phyloP scores from a whole-genome alignment of 2,113 vertebrate species.

The Rhadina sibilatrix region DNA sequence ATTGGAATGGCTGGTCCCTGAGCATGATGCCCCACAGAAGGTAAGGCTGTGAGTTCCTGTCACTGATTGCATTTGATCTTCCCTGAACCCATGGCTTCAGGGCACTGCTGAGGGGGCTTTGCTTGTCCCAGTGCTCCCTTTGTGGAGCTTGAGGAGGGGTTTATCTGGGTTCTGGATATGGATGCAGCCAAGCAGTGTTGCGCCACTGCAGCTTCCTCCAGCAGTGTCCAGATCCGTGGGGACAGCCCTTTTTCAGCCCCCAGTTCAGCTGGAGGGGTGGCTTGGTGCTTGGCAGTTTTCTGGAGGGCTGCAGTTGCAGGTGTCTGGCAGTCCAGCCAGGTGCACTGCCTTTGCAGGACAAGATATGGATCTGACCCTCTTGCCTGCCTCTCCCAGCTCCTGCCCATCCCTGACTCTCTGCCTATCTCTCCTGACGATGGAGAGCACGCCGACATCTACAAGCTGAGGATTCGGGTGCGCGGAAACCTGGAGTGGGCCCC shows the following conservation, averaged over 20 bases:
- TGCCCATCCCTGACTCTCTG: conserved; percentile 93
- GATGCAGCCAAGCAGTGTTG: not conserved
- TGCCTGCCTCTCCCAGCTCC: conserved; percentile 75
- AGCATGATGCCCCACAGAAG: conserved; percentile 95
- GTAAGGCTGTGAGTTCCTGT: conserved; percentile 58
- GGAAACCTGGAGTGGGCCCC: conserved; percentile 98
- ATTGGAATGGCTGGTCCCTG: conserved; percentile 95
- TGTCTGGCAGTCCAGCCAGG: not conserved
- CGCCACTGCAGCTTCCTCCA: not conserved
- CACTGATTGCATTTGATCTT: not conserved
- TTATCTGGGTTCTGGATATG: not conserved
- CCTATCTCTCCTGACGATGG: conserved; percentile 96
- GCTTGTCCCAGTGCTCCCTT: not conserved
- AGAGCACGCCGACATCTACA: conserved; percentile 95
- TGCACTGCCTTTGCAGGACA: not conserved
- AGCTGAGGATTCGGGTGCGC: conserved; percentile 92
- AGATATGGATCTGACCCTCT: not conserved
- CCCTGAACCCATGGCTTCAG: not conserved
- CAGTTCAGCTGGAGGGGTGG: not conserved
- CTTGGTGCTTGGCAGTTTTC: not conserved
- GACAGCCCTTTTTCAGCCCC: not conserved
- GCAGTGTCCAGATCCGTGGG: not conserved
- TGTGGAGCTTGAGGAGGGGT: not conserved
- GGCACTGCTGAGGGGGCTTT: not conserved
- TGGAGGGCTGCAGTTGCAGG: not conserved